A percentile compares a stretch with the other conserved stretches of the same genome.
Conservation (phyloP, 1,140 invertebrate species). For the Eupristina koningsbergeri region DNA sequence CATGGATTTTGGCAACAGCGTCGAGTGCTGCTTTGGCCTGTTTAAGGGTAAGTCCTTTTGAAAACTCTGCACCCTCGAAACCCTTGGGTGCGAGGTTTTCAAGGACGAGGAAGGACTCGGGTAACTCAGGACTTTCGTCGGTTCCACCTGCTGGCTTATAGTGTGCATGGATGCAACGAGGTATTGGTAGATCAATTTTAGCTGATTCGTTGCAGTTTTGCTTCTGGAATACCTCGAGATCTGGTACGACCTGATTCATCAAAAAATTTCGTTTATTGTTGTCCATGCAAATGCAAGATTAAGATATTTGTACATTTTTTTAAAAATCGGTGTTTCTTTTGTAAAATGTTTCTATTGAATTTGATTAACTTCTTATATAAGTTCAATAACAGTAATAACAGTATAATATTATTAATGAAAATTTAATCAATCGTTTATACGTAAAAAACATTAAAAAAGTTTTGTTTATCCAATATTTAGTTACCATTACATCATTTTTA, state of each 20-base stretch:
- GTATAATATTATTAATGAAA: too few species aligned
- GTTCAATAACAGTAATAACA: too few species aligned
- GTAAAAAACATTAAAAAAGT: too few species aligned
- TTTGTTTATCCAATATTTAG: too few species aligned
- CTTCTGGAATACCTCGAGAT: constrained; percentile 75
- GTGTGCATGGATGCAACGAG: constrained; percentile 78
- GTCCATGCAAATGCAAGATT: too few species aligned
- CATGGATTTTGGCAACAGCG: constrained; percentile 82
- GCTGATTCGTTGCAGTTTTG: constrained; percentile 62
- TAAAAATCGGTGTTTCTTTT: too few species aligned
- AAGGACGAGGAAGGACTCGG: constrained; percentile 79
- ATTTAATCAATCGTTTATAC: too few species aligned
- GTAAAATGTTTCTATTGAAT: too few species aligned
- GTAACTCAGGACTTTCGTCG: constrained; percentile 73
- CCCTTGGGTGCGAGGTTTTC: constrained; percentile 76
- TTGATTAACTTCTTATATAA: too few species aligned
- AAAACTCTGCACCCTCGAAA: constrained; percentile 77
- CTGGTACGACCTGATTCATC: constrained; percentile 76
- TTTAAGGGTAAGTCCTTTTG: constrained; percentile 78
- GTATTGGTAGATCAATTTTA: constrained; percentile 75
- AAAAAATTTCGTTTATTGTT: too few species aligned
- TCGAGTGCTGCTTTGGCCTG: constrained; percentile 79
- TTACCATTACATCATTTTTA: too few species aligned
- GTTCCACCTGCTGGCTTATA: constrained; percentile 73
- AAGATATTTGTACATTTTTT: too few species aligned